phyloP scores from a whole-genome alignment of 2,113 vertebrate species.

The Arenaria interpres region DNA sequence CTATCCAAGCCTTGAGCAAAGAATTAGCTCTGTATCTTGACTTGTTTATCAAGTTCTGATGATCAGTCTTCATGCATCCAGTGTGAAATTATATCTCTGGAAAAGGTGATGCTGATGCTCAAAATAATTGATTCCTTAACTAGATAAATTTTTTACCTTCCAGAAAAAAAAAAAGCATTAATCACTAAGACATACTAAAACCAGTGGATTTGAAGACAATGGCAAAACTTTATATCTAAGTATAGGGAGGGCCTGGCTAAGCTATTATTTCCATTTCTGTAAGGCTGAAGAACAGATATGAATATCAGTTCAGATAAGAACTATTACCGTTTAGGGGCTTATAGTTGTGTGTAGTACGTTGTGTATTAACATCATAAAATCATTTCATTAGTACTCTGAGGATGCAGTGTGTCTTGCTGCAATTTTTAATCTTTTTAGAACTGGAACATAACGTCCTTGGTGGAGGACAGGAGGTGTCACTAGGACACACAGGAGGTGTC shows the following conservation, averaged over 20 bases:
- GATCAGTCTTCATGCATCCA: background rate
- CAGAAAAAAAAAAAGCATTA: background rate
- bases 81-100: background rate
- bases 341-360: background rate
- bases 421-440: background rate
- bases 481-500: too few relatives aligned
- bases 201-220: background rate
- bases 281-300: background rate
- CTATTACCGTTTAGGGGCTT: rapidly evolving
- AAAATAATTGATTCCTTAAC: background rate
- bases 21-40: background rate
- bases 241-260: background rate
- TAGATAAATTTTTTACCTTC: background rate
- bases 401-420: background rate
- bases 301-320: background rate
- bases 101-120: background rate
- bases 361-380: background rate
- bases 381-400: background rate
- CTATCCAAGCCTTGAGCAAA: background rate
- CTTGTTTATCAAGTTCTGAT: background rate
- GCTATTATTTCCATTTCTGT: background rate
- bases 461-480: too few relatives aligned
- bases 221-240: background rate
- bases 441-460: background rate
- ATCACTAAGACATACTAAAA: background rate